Percentiles rank a stretch among this genome's conserved stretches.
phyloP scores from a whole-genome alignment of 2,888 invertebrate genomes.

The Linhomoeus sp. region DNA sequence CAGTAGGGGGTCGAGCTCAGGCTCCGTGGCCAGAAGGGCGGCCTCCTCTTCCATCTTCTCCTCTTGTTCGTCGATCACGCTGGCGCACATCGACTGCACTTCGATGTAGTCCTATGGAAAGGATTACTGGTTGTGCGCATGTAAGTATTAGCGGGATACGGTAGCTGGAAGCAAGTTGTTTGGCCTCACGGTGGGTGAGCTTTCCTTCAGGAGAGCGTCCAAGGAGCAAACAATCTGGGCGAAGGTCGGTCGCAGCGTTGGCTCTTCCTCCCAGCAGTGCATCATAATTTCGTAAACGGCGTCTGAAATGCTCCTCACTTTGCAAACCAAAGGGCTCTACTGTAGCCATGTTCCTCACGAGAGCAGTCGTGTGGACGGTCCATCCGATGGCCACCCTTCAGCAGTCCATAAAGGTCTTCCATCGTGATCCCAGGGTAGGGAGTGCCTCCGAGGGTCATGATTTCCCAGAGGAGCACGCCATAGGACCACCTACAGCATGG shows the following conservation, averaged over 20 bases:
- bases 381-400: slow-evolving; percentile 80
- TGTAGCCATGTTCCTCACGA: too few species aligned
- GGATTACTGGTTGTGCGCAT: background rate
- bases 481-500: slow-evolving; percentile 66
- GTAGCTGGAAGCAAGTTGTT: too few species aligned
- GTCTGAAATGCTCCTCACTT: too few species aligned
- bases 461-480: slow-evolving; percentile 89
- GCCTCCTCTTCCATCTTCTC: too few species aligned
- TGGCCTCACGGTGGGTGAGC: too few species aligned
- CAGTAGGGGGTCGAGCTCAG: too few species aligned
- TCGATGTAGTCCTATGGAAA: slow-evolving; percentile 2
- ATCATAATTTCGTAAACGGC: slow-evolving; percentile 89
- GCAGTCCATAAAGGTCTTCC: slow-evolving; percentile 70
- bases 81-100: background rate
- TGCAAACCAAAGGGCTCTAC: too few species aligned
- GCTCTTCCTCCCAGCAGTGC: slow-evolving; percentile 85
- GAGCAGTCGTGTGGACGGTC: slow-evolving; percentile 84
- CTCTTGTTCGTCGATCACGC: background rate
- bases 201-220: slow-evolving; percentile 49
- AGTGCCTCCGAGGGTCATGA: slow-evolving; percentile 90
- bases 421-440: slow-evolving; percentile 90
- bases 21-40: too few species aligned
- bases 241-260: slow-evolving; percentile 68
- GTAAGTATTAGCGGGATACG: too few species aligned
- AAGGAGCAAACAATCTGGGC: slow-evolving; percentile 67